Conservation (phyloP, 2,797 vertebrate genomes). For the Phalanger gymnotis region DNA sequence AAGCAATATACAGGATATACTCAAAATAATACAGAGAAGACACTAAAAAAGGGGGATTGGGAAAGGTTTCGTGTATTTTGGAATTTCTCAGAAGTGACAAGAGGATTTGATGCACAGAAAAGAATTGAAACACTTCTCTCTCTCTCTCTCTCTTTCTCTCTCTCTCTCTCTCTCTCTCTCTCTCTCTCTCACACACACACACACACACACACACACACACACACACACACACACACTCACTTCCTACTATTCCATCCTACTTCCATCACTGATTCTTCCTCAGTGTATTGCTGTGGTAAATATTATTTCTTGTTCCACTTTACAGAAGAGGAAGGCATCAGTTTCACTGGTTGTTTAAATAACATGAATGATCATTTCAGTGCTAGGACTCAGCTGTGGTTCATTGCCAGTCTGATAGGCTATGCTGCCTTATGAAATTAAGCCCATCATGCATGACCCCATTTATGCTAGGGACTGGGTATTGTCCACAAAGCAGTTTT, state of each 20-base stretch:
- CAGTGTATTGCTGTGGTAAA: not conserved
- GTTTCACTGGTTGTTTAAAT: not conserved
- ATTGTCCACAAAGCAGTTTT: not conserved
- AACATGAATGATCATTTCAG: not conserved
- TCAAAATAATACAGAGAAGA: not conserved
- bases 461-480: not conserved
- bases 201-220: too few species aligned
- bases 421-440: not conserved
- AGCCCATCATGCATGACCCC: not conserved
- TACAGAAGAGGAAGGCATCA: not conserved
- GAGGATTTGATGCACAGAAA: not conserved
- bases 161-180: accelerated
- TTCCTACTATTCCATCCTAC: not conserved
- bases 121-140: not conserved
- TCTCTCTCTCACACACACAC: too few species aligned
- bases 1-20: not conserved
- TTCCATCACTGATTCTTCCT: not conserved
- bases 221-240: not conserved
- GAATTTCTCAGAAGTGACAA: not conserved
- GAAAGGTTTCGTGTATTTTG: not conserved
- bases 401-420: not conserved
- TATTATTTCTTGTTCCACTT: not conserved
- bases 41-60: not conserved
- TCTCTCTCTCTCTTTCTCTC: not conserved
- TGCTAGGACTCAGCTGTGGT: not conserved